These are phyloP conservation scores for Monarcha castaneiventris DNA, from an alignment of 2,113 vertebrate species.

Conservation along the genomic window DNA sequence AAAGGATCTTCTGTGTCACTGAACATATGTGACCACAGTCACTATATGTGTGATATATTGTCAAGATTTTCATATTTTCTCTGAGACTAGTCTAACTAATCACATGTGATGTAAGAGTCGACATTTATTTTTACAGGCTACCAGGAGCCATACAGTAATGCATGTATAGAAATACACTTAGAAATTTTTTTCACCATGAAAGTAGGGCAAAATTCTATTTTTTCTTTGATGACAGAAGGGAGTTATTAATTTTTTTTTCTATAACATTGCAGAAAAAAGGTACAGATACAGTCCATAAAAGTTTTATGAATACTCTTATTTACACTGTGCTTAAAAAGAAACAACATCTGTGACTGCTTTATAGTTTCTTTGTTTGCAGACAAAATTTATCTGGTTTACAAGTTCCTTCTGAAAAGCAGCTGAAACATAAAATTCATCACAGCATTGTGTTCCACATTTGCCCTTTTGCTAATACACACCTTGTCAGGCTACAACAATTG, in stretches of 20 bases:
- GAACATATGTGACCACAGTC: not conserved
- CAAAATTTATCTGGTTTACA: slow-evolving; percentile 33
- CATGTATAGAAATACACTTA: not conserved
- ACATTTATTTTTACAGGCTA: not conserved
- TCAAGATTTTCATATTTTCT: not conserved
- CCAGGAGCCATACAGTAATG: not conserved
- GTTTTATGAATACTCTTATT: slow-evolving; percentile 46
- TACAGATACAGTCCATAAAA: not conserved
- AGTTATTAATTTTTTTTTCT: not conserved
- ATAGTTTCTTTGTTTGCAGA: slow-evolving; percentile 38
- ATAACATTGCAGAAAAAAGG: not conserved
- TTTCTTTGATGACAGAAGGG: not conserved
- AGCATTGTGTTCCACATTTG: not conserved
- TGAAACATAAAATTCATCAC: slow-evolving; percentile 8
- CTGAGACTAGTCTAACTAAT: not conserved
- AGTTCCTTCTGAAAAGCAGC: not conserved
- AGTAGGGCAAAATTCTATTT: not conserved
- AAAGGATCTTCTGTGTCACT: not conserved
- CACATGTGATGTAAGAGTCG: not conserved
- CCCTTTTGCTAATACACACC: not conserved
- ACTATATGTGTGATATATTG: not conserved
- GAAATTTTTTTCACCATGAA: not conserved
- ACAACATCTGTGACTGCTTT: slow-evolving; percentile 25
- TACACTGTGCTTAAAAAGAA: slow-evolving; percentile 34
- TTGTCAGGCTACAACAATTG: not conserved